Percentiles rank a stretch among this genome's conserved stretches.
Conservation (phyloP, 2,888 invertebrate genomes). For the Macrophya alboannulata region DNA sequence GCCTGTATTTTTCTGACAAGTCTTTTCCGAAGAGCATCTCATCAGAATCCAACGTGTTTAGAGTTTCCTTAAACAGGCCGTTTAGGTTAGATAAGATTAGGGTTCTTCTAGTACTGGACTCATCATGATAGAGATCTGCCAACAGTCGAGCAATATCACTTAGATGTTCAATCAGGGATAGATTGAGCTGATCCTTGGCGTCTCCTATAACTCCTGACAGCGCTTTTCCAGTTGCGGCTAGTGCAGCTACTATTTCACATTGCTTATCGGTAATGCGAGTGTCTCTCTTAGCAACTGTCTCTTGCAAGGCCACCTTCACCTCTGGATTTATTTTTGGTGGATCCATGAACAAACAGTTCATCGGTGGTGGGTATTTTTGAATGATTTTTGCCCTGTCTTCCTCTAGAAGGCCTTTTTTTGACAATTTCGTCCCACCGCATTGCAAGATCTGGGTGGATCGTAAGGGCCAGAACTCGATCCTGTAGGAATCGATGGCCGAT, state of each 20-base stretch:
- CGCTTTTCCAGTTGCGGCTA: conserved; percentile 49
- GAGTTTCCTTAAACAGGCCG: conserved; percentile 54
- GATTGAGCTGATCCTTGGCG: background rate
- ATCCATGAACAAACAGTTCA: conserved; percentile 20
- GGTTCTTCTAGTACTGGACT: conserved; percentile 59
- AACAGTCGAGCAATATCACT: conserved; percentile 56
- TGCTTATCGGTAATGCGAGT: conserved; percentile 51
- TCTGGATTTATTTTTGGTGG: conserved; percentile 22
- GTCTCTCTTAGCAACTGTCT: conserved; percentile 10
- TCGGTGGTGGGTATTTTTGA: conserved; percentile 1
- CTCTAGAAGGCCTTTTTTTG: conserved; percentile 13
- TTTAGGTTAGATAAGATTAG: conserved; percentile 61
- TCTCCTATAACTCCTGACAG: background rate
- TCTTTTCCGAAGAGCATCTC: conserved; percentile 60
- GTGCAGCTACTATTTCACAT: conserved; percentile 49
- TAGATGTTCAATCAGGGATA: background rate
- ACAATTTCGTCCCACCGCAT: conserved; percentile 29
- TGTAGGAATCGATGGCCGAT: background rate
- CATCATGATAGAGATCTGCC: conserved; percentile 60
- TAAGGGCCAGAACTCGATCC: background rate
- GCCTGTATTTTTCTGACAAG: conserved; percentile 58
- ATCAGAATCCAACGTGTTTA: conserved; percentile 53
- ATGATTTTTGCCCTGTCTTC: background rate
- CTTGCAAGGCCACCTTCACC: conserved; percentile 15
- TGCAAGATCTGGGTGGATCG: conserved; percentile 15